Conservation (phyloP, 2,888 invertebrate genomes). For the Melikaiella ostensackeni region DNA sequence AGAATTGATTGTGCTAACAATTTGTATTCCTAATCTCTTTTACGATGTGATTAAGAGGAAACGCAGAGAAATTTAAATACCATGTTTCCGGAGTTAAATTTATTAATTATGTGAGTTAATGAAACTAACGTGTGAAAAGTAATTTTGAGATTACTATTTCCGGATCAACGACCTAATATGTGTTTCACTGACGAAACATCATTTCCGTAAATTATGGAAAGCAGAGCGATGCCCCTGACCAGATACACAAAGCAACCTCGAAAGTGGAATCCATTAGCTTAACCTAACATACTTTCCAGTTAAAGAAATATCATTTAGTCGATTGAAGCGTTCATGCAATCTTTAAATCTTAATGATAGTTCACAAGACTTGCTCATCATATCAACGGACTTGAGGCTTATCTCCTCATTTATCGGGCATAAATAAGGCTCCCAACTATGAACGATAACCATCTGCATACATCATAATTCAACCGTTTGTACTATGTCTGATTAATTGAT, state of each 20-base stretch:
- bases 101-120: no score
- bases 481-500: slow-evolving; percentile 49
- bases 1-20: no score
- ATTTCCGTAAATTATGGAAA: slow-evolving; percentile 14
- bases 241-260: neutral
- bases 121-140: neutral
- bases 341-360: slow-evolving; percentile 48
- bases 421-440: slow-evolving; percentile 47
- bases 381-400: slow-evolving; percentile 44
- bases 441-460: slow-evolving; percentile 49
- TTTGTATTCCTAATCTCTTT: no score
- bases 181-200: slow-evolving; percentile 4
- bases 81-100: no score
- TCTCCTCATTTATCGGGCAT: slow-evolving; percentile 52
- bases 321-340: neutral
- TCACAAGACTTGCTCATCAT: slow-evolving; percentile 48
- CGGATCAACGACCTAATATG: neutral
- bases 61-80: no score
- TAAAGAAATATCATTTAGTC: neutral
- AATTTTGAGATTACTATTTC: slow-evolving; percentile 14
- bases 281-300: slow-evolving; percentile 5
- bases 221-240: slow-evolving; percentile 3
- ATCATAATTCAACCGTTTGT: slow-evolving; percentile 47
- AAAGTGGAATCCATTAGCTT: slow-evolving; percentile 8
- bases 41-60: no score